Evolutionary conservation across 2,888 invertebrate species (phyloP).

Genomic region (Diabrotica balteata): DNA sequence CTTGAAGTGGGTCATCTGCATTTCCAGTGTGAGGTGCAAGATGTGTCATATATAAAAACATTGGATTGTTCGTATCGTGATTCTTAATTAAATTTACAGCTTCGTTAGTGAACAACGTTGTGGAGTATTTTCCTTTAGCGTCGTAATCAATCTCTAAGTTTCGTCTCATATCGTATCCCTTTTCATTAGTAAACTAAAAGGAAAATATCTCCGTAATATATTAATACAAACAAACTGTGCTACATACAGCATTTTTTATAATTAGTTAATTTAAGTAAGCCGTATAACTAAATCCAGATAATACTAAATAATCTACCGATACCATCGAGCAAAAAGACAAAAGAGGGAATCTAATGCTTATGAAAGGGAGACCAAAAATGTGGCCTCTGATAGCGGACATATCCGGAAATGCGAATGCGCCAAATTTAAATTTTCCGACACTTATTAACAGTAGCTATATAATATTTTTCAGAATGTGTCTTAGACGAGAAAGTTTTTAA

Average conservation of each 20-base stretch:
- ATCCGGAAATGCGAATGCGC: too few species aligned
- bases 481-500: too few species aligned
- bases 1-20: slow-evolving; percentile 70
- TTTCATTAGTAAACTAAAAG: slow-evolving; percentile 56
- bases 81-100: slow-evolving; percentile 67
- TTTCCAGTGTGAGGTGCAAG: slow-evolving; percentile 75
- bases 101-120: slow-evolving; percentile 72
- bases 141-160: slow-evolving; percentile 65
- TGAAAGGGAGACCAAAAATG: too few species aligned
- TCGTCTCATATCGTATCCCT: slow-evolving; percentile 70
- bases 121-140: slow-evolving; percentile 68
- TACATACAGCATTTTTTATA: too few species aligned
- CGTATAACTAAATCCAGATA: not conserved
- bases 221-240: too few species aligned
- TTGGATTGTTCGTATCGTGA: slow-evolving; percentile 64
- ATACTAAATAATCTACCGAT: too few species aligned
- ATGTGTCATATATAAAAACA: slow-evolving; percentile 75
- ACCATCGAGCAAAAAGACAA: too few species aligned
- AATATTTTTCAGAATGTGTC: too few species aligned
- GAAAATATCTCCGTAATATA: not conserved
- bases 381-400: too few species aligned
- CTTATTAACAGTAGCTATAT: too few species aligned
- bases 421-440: too few species aligned
- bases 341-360: too few species aligned
- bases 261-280: not conserved